These are phyloP conservation scores for Haemorhous mexicanus DNA, from an alignment of 2,113 vertebrate species.

Conservation along the genomic window DNA sequence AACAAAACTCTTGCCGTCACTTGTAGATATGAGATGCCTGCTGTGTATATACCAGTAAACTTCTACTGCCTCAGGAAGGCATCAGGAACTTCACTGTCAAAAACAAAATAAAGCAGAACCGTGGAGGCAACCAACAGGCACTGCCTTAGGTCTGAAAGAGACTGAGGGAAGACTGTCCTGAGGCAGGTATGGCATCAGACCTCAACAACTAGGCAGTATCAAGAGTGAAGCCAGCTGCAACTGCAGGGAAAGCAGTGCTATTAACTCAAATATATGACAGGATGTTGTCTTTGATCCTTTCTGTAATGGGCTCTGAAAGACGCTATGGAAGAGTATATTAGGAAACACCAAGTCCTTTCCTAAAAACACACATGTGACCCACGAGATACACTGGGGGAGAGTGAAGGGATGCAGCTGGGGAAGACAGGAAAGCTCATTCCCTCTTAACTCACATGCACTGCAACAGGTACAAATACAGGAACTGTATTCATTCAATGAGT, in stretches of 20 bases:
- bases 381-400: neutral
- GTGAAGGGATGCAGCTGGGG: fast-evolving
- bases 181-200: neutral
- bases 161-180: neutral
- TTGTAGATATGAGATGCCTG: neutral
- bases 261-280: fast-evolving
- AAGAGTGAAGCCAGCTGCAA: neutral
- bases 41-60: neutral
- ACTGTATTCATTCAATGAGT: neutral
- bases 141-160: neutral
- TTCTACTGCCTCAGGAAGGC: neutral
- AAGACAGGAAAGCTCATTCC: neutral
- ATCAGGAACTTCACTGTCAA: neutral
- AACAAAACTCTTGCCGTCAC: neutral
- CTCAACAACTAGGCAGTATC: neutral
- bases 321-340: neutral
- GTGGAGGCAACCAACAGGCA: neutral
- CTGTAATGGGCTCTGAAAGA: neutral
- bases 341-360: neutral
- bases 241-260: neutral
- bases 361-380: neutral
- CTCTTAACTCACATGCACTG: neutral
- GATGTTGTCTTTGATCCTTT: neutral
- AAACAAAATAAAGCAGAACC: neutral
- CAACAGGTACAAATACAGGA: neutral